A percentile compares a stretch with the other conserved stretches of the same genome.
phyloP scores from a whole-genome alignment of 2,113 vertebrate species.

The Numida meleagris region DNA sequence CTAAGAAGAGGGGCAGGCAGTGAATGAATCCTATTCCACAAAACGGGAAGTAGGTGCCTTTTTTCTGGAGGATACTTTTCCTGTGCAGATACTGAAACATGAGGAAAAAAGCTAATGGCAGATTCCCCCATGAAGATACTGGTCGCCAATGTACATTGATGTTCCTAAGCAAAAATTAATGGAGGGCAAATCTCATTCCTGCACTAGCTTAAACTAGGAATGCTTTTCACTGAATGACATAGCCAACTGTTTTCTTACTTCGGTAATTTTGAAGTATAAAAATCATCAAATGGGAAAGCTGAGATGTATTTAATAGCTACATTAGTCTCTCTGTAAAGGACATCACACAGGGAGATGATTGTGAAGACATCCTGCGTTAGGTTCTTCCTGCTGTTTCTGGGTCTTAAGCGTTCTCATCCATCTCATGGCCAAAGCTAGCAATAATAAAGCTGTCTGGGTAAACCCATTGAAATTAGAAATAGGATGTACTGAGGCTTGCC shows the following conservation, averaged over 20 bases:
- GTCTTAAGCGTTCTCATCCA: background rate
- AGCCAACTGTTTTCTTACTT: background rate
- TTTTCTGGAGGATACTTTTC: background rate
- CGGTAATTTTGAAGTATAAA: background rate
- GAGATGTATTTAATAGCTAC: constrained; percentile 15
- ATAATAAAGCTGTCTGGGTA: background rate
- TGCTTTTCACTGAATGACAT: background rate
- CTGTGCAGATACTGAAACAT: background rate
- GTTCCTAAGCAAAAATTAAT: background rate
- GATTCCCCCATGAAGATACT: background rate
- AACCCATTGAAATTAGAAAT: constrained; percentile 4
- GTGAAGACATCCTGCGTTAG: background rate
- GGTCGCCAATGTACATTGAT: background rate
- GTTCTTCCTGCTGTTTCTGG: background rate
- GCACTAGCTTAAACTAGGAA: background rate
- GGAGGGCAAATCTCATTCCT: background rate
- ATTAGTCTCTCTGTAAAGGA: background rate
- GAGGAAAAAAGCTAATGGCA: background rate
- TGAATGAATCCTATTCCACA: background rate
- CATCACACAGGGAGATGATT: constrained; percentile 25
- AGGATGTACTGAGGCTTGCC: constrained; percentile 19
- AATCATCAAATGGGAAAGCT: background rate
- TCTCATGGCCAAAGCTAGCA: background rate
- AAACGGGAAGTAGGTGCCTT: background rate
- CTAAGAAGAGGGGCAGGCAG: background rate